These are phyloP conservation scores for Parnassius apollo DNA, from an alignment of 2,888 invertebrate genomes.

Conservation along the genomic window DNA sequence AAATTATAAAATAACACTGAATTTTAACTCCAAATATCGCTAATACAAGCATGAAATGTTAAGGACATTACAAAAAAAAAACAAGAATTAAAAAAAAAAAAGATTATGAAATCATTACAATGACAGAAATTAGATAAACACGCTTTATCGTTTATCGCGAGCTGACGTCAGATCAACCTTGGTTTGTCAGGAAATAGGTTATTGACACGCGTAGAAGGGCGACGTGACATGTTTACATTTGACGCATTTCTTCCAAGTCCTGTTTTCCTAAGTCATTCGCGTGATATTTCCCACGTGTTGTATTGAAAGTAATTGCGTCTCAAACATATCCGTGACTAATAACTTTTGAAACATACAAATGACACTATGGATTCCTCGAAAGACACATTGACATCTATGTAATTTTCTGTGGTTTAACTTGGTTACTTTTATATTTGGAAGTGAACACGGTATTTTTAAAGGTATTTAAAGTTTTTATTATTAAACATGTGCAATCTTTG, in stretches of 20 bases:
- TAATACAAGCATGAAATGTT: no score
- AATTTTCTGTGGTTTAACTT: no score
- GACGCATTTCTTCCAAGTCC: conserved; percentile 22
- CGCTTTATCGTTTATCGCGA: conserved; percentile 39
- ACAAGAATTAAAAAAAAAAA: conserved; percentile 3
- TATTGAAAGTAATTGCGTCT: conserved; percentile 10
- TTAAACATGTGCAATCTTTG: no score
- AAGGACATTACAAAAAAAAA: background rate
- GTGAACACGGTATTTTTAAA: no score
- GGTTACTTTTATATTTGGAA: no score
- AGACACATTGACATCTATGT: no score
- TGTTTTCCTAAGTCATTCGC: conserved; percentile 23
- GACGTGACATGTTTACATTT: conserved; percentile 25
- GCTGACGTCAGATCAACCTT: conserved; percentile 43
- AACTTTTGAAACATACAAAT: background rate
- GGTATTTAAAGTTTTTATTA: no score
- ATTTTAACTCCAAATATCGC: no score
- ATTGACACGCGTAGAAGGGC: conserved; percentile 32
- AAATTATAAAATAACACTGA: no score
- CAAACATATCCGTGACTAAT: background rate
- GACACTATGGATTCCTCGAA: background rate
- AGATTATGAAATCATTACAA: conserved; percentile 32
- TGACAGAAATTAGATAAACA: conserved; percentile 31
- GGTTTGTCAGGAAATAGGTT: conserved; percentile 35
- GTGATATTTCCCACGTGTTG: conserved; percentile 12